Base-by-base conservation (phyloP, 2,113 vertebrate species). In the Gallinago undulata region DNA sequence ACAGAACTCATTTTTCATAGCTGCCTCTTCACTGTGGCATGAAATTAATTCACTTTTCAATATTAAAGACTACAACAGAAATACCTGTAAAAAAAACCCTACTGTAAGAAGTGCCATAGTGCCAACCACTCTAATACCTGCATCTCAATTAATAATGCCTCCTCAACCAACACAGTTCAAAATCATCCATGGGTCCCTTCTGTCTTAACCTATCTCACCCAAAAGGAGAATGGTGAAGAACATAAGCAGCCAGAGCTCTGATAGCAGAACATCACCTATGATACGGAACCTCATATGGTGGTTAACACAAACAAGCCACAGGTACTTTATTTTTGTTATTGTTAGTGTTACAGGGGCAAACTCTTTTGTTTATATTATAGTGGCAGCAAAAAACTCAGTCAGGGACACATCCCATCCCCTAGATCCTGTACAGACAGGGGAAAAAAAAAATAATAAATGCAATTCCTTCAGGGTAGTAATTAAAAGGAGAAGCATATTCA, bases 401-500 rank as follows among this genome's bases (percentile, higher is more conserved):
- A 45, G 85, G 79, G 9, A 77, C 47, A 48, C 1, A 6, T 62
- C n/a, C 15, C 5, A 2, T 70, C 75, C 11, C 57, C 74, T 66
- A 41, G 11, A 84, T 63, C 35, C 50, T 62, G 22, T 27, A 55
- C 1, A 69, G 80, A 78, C 1, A 4, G 57, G 72, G 19, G 19
- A 64, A 41, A 47, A 90, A 47, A 90, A 84, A 87, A 84, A 87
- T 41, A 63, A 84, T 55, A 85, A 68, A 90, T 10, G 33, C 33
- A 30, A 48, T 51, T 94, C 84, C 45, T 50, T 48, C 77, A 19
- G 57, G 74, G 84, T 1, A 81, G 51, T 64, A 95, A 84, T 96
- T 92, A 87, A 78, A 77, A 87, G 37, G 35, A 68, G 56, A 69
- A 73, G 55, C 57, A 83, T 55, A 85, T 72, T 84, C 77, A 28